Conservation (phyloP, 2,888 invertebrate species). For the Hoplodrina ambigua region DNA sequence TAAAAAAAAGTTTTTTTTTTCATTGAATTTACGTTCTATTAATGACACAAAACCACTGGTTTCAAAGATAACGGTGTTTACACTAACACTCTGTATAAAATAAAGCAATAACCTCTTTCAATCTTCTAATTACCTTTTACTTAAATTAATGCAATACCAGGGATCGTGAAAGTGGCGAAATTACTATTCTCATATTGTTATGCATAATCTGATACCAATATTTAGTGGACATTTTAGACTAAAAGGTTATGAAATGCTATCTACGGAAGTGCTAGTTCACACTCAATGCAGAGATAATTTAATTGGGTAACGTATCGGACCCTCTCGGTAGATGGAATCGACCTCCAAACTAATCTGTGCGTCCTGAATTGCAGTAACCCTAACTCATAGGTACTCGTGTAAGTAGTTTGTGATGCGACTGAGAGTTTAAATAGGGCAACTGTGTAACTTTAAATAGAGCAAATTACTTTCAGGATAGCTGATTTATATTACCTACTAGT, state of each 20-base stretch:
- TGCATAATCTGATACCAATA: not conserved
- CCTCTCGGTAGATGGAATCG: conserved; percentile 47
- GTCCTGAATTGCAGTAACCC: conserved; percentile 44
- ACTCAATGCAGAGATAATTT: conserved; percentile 38
- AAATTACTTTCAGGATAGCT: not conserved
- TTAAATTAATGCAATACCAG: too few species aligned
- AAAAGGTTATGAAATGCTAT: not conserved
- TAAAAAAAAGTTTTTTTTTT: too few species aligned
- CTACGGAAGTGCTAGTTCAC: conserved; percentile 38
- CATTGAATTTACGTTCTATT: too few species aligned
- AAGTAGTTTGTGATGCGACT: not conserved
- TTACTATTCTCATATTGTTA: not conserved
- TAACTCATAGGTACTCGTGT: conserved; percentile 17
- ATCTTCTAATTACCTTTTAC: too few species aligned
- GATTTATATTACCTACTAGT: too few species aligned
- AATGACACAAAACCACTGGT: too few species aligned
- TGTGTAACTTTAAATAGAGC: not conserved
- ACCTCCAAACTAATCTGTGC: conserved; percentile 43
- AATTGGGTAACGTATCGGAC: conserved; percentile 40
- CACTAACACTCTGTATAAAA: too few species aligned
- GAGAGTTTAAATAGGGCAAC: not conserved
- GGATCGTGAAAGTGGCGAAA: too few species aligned
- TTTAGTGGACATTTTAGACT: not conserved
- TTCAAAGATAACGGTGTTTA: too few species aligned
- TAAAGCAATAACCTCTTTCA: too few species aligned